Base-by-base conservation (phyloP, 2,888 invertebrate genomes). In the Slavum lentiscoides region DNA sequence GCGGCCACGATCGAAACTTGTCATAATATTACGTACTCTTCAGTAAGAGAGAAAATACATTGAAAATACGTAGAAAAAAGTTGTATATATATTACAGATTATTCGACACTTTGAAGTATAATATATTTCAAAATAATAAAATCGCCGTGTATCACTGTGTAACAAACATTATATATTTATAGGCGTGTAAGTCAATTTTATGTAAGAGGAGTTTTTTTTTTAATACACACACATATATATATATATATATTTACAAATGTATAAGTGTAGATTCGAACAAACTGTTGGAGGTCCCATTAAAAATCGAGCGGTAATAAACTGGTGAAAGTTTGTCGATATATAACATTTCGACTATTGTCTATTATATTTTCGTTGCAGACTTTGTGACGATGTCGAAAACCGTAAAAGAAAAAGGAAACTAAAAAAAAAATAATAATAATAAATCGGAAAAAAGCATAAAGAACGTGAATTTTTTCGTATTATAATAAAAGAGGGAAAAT, bases 281-380 rank as follows among this genome's bases (percentile, higher is more conserved):
- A 75, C 67, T 59, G 58, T 67, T 58, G 67, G 67, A 39, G 74
- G 30, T 30, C 30, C 30, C 30, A 30, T 30, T 75, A 66, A 67
- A 66, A 75, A 75, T 19, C 66, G 66, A 75, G 55, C 58, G 39
- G 58, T 67, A 59, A 67, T 59, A 75, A 75, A 75, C 67, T 15
- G 43, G 11, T 43, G 59, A 75, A 75, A 67, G 67, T 75, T 67
- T 67, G 58, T 75, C 74, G 58, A 67, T 67, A 75, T 58, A 23
- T 43, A 43, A 43, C 7, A 75, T 75, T 74, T 67, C 30, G 11
- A 11, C 58, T 67, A 68, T 75, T 75, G 59, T 75, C 58, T 49
- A 67, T 67, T 30, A 30, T 30, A 11, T 43, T 43, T 43, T 67
- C 59, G 58, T 58, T 13, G 39, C 21, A 58, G 58, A 13, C n/a